phyloP scores from a whole-genome alignment of 2,888 invertebrate genomes.

The Axea sp. region DNA sequence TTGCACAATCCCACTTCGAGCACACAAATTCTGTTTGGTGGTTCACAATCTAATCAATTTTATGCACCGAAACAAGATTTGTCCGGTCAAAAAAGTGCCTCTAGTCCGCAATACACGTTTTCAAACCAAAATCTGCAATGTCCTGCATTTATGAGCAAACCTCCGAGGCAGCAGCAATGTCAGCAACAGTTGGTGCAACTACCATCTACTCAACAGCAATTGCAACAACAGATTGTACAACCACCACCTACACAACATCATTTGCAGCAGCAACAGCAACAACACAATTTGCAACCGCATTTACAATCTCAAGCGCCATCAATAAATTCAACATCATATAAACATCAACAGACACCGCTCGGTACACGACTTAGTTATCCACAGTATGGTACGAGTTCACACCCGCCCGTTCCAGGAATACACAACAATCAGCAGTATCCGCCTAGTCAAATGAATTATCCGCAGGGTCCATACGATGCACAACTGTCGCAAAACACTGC shows the following conservation, averaged over 20 bases:
- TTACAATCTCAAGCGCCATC: slow-evolving; percentile 11
- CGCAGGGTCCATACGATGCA: slow-evolving; percentile 64
- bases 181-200: background rate
- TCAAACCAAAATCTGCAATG: slow-evolving; percentile 48
- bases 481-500: slow-evolving; percentile 63
- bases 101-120: slow-evolving; percentile 60
- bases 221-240: slow-evolving; percentile 28
- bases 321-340: background rate
- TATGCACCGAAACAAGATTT: slow-evolving; percentile 54
- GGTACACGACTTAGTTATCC: slow-evolving; percentile 21
- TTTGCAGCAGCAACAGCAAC: slow-evolving; percentile 14
- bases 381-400: background rate
- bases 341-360: slow-evolving; percentile 9
- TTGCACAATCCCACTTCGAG: slow-evolving; percentile 25
- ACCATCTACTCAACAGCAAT: slow-evolving; percentile 7
- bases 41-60: slow-evolving; percentile 44
- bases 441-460: slow-evolving; percentile 72
- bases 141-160: slow-evolving; percentile 35
- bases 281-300: slow-evolving; percentile 11
- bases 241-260: slow-evolving; percentile 36
- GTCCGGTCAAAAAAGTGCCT: slow-evolving; percentile 60
- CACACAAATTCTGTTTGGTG: slow-evolving; percentile 50
- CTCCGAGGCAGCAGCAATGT: slow-evolving; percentile 34
- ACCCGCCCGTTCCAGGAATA: slow-evolving; percentile 58
- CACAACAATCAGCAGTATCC: slow-evolving; percentile 69